Conservation (phyloP, 2,113 vertebrate species). For the Lynx canadensis region DNA sequence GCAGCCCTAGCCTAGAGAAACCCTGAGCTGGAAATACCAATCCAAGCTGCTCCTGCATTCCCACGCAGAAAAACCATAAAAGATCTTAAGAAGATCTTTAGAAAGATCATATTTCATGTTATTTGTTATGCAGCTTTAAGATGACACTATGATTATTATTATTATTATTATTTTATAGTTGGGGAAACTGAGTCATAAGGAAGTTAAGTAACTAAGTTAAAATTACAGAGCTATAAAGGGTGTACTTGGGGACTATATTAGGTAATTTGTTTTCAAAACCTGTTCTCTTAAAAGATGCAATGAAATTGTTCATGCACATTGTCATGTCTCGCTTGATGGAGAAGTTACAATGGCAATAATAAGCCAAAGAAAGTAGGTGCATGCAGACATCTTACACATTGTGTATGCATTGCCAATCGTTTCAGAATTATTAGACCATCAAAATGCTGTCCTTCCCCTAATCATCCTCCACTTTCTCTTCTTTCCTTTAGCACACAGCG, state of each 20-base stretch:
- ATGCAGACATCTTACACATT: background rate
- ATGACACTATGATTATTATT: background rate
- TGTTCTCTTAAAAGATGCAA: background rate
- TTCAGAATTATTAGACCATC: conserved; percentile 45
- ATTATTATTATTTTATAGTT: background rate
- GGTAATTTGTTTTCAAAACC: background rate
- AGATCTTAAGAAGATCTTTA: background rate
- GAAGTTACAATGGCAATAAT: background rate
- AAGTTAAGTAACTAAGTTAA: background rate
- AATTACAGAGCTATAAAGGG: background rate
- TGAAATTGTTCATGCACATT: background rate
- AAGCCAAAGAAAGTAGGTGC: background rate
- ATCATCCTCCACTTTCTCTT: background rate
- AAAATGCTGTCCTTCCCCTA: background rate
- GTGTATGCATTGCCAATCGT: background rate
- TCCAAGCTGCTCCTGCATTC: background rate
- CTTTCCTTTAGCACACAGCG: background rate
- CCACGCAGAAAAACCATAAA: background rate
- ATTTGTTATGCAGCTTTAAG: background rate
- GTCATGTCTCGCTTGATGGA: background rate
- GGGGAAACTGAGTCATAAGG: background rate
- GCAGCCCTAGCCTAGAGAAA: background rate
- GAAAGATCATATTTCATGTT: background rate
- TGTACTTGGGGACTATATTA: background rate
- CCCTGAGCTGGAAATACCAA: background rate